Percentiles rank a stretch among this genome's conserved stretches.
phyloP scores from a whole-genome alignment of 1,140 invertebrate genomes.

The Cecropterus lyciades region DNA sequence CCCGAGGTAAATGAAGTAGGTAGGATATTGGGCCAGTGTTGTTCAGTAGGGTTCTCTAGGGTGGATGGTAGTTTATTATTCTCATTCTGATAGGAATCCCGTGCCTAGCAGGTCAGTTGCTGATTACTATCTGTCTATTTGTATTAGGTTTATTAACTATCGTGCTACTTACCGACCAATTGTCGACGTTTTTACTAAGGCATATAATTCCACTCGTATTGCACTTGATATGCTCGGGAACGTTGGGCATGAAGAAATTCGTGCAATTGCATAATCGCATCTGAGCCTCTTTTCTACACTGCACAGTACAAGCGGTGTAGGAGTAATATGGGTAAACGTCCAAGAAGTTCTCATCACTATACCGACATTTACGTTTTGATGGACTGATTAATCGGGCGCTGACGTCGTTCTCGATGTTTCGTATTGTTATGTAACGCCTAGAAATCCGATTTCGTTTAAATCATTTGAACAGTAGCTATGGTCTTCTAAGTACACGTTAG shows the following conservation, averaged over 20 bases:
- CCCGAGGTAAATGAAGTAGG: too few species aligned
- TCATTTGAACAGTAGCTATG: too few species aligned
- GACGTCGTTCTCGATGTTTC: constrained; percentile 86
- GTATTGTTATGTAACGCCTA: constrained; percentile 84
- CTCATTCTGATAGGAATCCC: too few species aligned
- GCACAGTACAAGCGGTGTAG: constrained; percentile 88
- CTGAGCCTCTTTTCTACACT: constrained; percentile 87
- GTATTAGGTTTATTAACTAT: neutral
- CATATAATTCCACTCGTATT: constrained; percentile 84
- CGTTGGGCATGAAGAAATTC: constrained; percentile 87
- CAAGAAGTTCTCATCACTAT: constrained; percentile 86
- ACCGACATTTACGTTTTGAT: constrained; percentile 86
- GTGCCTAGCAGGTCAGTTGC: too few species aligned
- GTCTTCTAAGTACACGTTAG: too few species aligned
- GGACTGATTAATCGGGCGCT: constrained; percentile 84
- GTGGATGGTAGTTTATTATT: too few species aligned
- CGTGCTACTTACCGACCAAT: constrained; percentile 82
- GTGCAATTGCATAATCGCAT: constrained; percentile 87
- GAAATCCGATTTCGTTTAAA: constrained; percentile 9
- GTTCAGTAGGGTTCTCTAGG: too few species aligned
- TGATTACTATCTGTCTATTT: too few species aligned
- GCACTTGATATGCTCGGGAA: constrained; percentile 69
- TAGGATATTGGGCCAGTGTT: too few species aligned
- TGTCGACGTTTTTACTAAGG: constrained; percentile 85
- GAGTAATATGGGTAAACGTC: constrained; percentile 87